Base-by-base conservation (phyloP, 2,113 vertebrate genomes). In the Ceyx cyanopectus region DNA sequence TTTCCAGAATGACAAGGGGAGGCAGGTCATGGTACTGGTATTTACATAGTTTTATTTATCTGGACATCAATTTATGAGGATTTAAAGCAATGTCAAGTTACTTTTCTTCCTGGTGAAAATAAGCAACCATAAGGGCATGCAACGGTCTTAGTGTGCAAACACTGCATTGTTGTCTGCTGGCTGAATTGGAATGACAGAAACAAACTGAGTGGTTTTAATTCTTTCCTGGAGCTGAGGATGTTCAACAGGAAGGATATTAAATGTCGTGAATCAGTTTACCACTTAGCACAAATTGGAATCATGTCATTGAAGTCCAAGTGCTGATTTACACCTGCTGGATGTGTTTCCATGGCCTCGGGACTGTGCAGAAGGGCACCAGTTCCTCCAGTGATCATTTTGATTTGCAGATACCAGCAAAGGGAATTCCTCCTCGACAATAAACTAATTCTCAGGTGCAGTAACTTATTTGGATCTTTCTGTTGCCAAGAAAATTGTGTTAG, bases 181-280 rank as follows among this genome's bases (percentile, higher is more conserved):
- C 37, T 45, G 37, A 76, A 89, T 50, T 26, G 10, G 58, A 92
- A 77, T 54, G 74, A 67, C 60, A 95, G 66, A 94, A 92, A 74
- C 7, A 50, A 90, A 48, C 85, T 30, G 80, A 85, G 50, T 90
- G 81, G 30, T 85, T 85, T 91, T 87, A 85, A 89, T 89, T 80
- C 60, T 94, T 86, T 92, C 69, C 69, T 53, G 27, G 29, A 45
- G 21, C 29, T 84, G 53, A 78, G 57, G 30, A 75, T 92, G 45
- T 86, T 81, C 48, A 84, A 61, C 80, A 92, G 83, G 88, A 96
- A 92, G 69, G 54, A 29, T 90, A 78, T 88, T 81, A 88, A 90
- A 81, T 86, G 69, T 81, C 6, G 0, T 29, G 40, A 58, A 54
- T 72, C 76, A 68, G 57, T 45, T 93, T 90, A 81, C 83, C 88